These are phyloP conservation scores for Drosophila seguyi DNA, from an alignment of 1,140 invertebrate species.

Conservation along the genomic window DNA sequence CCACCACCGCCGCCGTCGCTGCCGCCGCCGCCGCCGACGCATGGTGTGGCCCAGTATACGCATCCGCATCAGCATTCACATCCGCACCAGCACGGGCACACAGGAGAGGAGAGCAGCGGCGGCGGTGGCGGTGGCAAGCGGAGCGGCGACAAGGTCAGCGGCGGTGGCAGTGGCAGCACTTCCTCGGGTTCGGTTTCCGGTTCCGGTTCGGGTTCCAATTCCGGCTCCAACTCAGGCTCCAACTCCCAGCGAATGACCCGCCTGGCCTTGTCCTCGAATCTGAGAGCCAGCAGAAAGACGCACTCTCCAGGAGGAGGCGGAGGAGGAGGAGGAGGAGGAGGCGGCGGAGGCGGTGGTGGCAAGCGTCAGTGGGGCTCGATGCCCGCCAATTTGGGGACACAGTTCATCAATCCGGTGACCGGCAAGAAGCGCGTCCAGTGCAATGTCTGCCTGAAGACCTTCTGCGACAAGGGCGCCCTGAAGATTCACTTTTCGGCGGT, in stretches of 20 bases:
- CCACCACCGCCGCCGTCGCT: slow-evolving; percentile 9
- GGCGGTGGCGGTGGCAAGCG: background rate
- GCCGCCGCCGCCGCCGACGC: slow-evolving; percentile 11
- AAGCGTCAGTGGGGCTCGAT: slow-evolving; percentile 96
- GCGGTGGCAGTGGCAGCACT: slow-evolving; percentile 24
- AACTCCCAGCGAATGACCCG: slow-evolving; percentile 57
- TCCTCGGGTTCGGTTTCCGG: slow-evolving; percentile 36
- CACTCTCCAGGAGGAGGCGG: slow-evolving; percentile 88
- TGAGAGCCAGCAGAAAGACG: slow-evolving; percentile 88
- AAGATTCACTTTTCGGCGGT: slow-evolving; percentile 99
- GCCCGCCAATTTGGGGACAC: slow-evolving; percentile 94
- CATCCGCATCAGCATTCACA: slow-evolving; percentile 7
- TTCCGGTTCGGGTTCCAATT: slow-evolving; percentile 13
- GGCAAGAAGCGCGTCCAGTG: slow-evolving; percentile 99
- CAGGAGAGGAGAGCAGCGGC: background rate
- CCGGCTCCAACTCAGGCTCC: slow-evolving; percentile 21
- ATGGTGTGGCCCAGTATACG: slow-evolving; percentile 2
- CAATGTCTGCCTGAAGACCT: slow-evolving; percentile 99
- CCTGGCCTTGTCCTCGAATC: slow-evolving; percentile 40
- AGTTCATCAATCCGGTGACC: slow-evolving; percentile 95
- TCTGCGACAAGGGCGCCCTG: slow-evolving; percentile 99
- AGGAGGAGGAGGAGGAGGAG: slow-evolving; percentile 79
- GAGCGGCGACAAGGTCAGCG: slow-evolving; percentile 32
- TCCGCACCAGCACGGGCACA: slow-evolving; percentile 9
- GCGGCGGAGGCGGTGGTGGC: slow-evolving; percentile 7